Conservation (phyloP, 2,113 vertebrate species). For the Trinectes maculatus region DNA sequence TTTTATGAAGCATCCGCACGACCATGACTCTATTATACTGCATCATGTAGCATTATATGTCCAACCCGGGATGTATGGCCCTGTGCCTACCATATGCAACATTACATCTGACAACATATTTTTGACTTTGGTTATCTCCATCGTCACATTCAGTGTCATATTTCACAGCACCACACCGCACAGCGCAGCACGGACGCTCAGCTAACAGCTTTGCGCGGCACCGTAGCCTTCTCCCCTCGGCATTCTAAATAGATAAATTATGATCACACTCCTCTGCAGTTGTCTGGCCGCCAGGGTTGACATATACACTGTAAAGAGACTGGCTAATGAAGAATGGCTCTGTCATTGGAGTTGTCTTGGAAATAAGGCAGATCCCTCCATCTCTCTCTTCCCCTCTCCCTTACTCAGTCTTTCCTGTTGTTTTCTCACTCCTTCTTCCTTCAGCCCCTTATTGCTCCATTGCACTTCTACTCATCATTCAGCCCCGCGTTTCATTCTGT, state of each 20-base stretch:
- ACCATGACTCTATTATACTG: background rate
- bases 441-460: constrained; percentile 50
- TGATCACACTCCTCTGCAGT: constrained; percentile 64
- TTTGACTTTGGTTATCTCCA: constrained; percentile 49
- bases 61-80: constrained; percentile 22
- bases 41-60: constrained; percentile 31
- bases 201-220: constrained; percentile 49
- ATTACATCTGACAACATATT: constrained; percentile 58
- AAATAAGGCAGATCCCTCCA: constrained; percentile 67
- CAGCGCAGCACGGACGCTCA: constrained; percentile 52
- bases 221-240: constrained; percentile 44
- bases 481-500: constrained; percentile 49
- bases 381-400: constrained; percentile 48
- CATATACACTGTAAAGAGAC: constrained; percentile 72
- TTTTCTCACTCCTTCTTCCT: constrained; percentile 49
- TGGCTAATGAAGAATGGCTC: constrained; percentile 74
- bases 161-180: constrained; percentile 51
- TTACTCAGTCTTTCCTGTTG: constrained; percentile 28
- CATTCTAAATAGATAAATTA: constrained; percentile 76
- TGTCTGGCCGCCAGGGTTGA: constrained; percentile 71
- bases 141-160: constrained; percentile 47
- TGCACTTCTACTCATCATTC: constrained; percentile 62
- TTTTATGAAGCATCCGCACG: constrained; percentile 23
- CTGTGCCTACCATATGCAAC: constrained; percentile 26
- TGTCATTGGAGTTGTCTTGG: constrained; percentile 63